A percentile compares a stretch with the other conserved stretches of the same genome.
Evolutionary conservation across 2,888 invertebrate genomes (phyloP).

Genomic region (Timema podura): DNA sequence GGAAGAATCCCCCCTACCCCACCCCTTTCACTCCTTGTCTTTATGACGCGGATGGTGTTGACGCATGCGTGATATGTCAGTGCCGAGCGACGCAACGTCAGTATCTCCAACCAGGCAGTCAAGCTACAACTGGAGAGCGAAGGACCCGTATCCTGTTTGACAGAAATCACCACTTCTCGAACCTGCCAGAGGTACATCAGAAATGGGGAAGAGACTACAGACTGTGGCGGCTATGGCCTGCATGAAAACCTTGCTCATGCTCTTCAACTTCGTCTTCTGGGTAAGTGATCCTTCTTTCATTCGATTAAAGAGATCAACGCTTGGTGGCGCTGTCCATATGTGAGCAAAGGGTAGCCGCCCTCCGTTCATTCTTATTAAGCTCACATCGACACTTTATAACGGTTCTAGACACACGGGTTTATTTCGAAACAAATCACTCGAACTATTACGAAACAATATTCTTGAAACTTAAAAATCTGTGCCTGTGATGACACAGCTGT

Average conservation of each 20-base stretch:
- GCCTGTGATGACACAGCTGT: neutral
- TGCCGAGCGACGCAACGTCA: too few relatives aligned
- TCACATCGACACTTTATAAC: too few relatives aligned
- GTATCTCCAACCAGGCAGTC: neutral
- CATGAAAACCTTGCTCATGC: slow-evolving; percentile 71
- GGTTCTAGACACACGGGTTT: too few relatives aligned
- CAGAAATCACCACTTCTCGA: too few relatives aligned
- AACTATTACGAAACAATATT: too few relatives aligned
- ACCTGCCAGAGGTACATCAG: too few relatives aligned
- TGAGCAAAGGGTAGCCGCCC: too few relatives aligned
- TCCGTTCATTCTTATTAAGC: too few relatives aligned
- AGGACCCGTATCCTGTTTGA: neutral
- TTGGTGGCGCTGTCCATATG: too few relatives aligned
- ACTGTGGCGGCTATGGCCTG: slow-evolving; percentile 71
- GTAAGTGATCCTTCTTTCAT: slow-evolving; percentile 51
- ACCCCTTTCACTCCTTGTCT: neutral
- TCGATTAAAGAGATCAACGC: too few relatives aligned
- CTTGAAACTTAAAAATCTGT: neutral
- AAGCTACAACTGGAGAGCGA: neutral
- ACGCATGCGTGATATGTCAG: neutral
- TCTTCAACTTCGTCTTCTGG: slow-evolving; percentile 78
- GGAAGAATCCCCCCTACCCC: neutral
- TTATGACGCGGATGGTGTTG: neutral
- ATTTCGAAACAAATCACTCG: too few relatives aligned
- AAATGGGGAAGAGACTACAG: slow-evolving; percentile 68